phyloP scores from a whole-genome alignment of 2,888 invertebrate genomes.

The Ormyrus labotus region DNA sequence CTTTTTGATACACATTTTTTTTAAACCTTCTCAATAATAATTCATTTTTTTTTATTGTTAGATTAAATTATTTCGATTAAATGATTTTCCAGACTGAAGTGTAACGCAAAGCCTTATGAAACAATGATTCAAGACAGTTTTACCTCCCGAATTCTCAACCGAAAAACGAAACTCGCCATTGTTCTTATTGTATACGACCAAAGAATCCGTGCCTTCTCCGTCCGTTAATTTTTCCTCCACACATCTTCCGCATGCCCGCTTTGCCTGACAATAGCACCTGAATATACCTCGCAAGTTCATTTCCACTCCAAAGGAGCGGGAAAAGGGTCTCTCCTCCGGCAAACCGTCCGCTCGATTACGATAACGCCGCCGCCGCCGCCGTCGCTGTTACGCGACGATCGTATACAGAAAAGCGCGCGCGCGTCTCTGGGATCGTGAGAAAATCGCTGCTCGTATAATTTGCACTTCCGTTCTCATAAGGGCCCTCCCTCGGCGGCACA shows the following conservation, averaged over 20 bases:
- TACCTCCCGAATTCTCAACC: too few relatives aligned
- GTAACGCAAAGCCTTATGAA: too few relatives aligned
- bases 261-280: constrained; percentile 1
- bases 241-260: constrained; percentile 4
- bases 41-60: neutral
- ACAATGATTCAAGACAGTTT: too few relatives aligned
- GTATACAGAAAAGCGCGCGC: neutral
- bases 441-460: constrained; percentile 68
- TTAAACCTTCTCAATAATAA: neutral
- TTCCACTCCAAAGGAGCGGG: constrained; percentile 5
- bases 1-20: too few relatives aligned
- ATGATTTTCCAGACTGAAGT: too few relatives aligned
- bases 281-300: neutral
- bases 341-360: constrained; percentile 23
- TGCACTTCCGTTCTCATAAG: constrained; percentile 74
- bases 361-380: neutral
- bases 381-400: neutral
- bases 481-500: constrained; percentile 58
- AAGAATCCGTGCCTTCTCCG: neutral
- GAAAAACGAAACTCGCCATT: too few relatives aligned
- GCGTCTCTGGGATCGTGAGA: constrained; percentile 68
- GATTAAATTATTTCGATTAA: neutral
- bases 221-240: neutral
- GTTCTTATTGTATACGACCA: too few relatives aligned
- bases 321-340: neutral